Base-by-base conservation (phyloP, 2,113 vertebrate species). In the Ciconia boyciana region DNA sequence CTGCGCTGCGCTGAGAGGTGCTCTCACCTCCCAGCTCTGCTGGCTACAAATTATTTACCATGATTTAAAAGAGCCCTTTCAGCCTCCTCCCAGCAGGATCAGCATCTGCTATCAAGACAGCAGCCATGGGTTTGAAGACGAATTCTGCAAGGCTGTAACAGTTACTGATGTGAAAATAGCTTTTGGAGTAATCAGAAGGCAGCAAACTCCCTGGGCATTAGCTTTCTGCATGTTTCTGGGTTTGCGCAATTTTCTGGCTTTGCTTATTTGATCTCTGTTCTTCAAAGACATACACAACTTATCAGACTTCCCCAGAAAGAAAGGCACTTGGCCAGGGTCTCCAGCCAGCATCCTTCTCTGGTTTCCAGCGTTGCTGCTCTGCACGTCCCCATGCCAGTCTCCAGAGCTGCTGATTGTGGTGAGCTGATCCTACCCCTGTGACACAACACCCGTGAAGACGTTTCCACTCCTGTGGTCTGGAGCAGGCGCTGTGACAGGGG, bases 161-260 rank as follows among this genome's bases (percentile, higher is more conserved):
- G 36, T 22, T 76, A 25, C 70, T 31, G 71, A 86, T 29, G 90
- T 85, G 95, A 94, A 95, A 93, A 95, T 77, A 85, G 94, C 71
- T 95, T 94, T 66, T 66, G 70, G 82, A 93, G 58, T 25, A 54
- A 86, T 66, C 70, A 93, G 84, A 72, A 95, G 34, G 79, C 18
- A 5, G 32, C 66, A 86, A 65, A 28, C 2, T 28, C 58, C 44
- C 29, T 17, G 65, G 54, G 41, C 10, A 43, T 46, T 34, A 61
- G 17, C n/a, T 74, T 69, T 34, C 4, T 44, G 36, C 36, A 13
- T 24, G 28, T 69, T 83, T 54, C 78, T 83, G 71, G 16, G 31
- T 57, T 92, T 79, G 54, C 34, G 41, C 32, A 12, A 25, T 83
- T 64, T 82, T 43, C 55, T 61, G 13, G 54, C 54, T 74, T 90